Percentiles rank a stretch among this genome's conserved stretches.
phyloP scores from a whole-genome alignment of 2,113 vertebrate species.

The Rutilus rutilus region DNA sequence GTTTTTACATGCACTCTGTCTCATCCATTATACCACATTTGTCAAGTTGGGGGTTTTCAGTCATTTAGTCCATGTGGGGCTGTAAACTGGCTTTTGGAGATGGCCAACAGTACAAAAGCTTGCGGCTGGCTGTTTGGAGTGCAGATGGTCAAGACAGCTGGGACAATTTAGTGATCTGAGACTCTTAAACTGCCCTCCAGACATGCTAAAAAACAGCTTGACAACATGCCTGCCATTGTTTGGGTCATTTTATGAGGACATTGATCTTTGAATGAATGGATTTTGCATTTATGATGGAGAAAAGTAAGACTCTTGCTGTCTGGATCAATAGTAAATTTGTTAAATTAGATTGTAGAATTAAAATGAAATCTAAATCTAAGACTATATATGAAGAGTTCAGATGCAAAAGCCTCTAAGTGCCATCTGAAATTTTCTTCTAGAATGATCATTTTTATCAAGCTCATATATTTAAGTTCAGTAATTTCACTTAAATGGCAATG shows the following conservation, averaged over 20 bases:
- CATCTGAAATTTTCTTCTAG: too few species aligned
- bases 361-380: background rate
- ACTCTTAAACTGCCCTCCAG: conserved; percentile 78
- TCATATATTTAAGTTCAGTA: too few species aligned
- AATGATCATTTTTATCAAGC: too few species aligned
- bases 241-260: conserved; percentile 60
- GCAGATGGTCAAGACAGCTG: conserved; percentile 85
- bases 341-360: background rate
- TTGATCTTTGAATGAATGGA: conserved; percentile 58
- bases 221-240: conserved; percentile 67
- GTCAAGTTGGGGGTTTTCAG: conserved; percentile 64
- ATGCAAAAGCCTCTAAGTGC: too few species aligned
- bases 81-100: conserved; percentile 79
- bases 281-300: conserved; percentile 52
- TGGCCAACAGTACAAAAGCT: conserved; percentile 78
- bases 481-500: too few species aligned
- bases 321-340: background rate
- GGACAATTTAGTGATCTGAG: conserved; percentile 79
- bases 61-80: conserved; percentile 72
- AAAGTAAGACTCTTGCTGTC: conserved; percentile 12
- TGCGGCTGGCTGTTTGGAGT: conserved; percentile 68
- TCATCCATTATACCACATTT: conserved; percentile 76
- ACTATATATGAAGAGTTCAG: too few species aligned
- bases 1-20: conserved; percentile 69
- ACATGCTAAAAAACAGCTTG: conserved; percentile 78